A percentile compares a stretch with the other conserved stretches of the same genome.
Evolutionary conservation across 2,113 vertebrate species (phyloP).

Genomic region (Apaloderma vittatum): DNA sequence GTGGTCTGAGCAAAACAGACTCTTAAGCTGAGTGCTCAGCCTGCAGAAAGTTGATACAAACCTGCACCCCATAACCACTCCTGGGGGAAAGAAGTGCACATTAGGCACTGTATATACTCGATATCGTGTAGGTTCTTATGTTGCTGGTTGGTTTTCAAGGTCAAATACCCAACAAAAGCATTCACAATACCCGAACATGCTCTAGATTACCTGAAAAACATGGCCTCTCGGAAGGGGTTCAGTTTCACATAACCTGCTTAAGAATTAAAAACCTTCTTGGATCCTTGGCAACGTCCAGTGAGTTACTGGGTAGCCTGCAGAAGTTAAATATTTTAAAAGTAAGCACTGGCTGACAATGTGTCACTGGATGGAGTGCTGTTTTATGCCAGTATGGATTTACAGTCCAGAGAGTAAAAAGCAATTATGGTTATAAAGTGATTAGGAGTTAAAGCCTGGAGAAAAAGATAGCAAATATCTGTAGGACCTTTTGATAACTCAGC

Average conservation of each 20-base stretch:
- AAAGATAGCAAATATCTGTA: not conserved
- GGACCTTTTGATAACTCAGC: not conserved
- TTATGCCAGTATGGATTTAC: not conserved
- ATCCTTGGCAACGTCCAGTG: not conserved
- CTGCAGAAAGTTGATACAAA: not conserved
- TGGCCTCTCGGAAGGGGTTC: not conserved
- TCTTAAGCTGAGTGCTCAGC: not conserved
- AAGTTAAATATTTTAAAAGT: slow-evolving; percentile 17
- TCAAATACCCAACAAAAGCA: not conserved
- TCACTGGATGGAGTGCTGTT: not conserved
- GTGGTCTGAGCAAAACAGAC: not conserved
- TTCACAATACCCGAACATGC: not conserved
- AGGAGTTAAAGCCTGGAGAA: not conserved
- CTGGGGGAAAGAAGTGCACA: not conserved
- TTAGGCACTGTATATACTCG: fast-evolving
- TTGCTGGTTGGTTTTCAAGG: not conserved
- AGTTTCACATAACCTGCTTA: not conserved
- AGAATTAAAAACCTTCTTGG: not conserved
- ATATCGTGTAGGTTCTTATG: fast-evolving
- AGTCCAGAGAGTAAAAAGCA: not conserved
- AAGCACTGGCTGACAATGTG: not conserved
- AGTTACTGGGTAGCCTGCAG: not conserved
- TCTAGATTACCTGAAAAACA: not conserved
- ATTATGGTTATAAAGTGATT: not conserved
- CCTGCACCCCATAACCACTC: not conserved